Evolutionary conservation across 2,113 vertebrate genomes (phyloP), one percentile per base, ranked within the genome.

Genomic region (Cottus gobio): DNA sequence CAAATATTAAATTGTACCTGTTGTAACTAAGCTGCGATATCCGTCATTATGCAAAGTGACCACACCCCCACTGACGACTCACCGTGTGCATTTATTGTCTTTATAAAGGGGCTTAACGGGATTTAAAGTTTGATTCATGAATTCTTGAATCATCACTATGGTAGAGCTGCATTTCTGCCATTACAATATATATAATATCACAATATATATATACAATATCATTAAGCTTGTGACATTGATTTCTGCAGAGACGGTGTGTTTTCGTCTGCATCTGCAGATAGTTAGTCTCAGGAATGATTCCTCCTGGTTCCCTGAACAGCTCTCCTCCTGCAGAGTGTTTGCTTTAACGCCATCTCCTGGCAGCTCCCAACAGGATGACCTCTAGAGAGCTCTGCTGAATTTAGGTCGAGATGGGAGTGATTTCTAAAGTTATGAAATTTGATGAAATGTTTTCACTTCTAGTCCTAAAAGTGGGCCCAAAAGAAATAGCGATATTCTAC

Each of bases 331-430:
- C 4, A 12, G 31, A 36, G 20, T 11, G 18, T 30, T 15, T 30
- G 28, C 56, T 30, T 30, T 62, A 62, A n/a, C 31, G 60, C 60
- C 60, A 62, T 62, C 60, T 62, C 31, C 30, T 62, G 60, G 60
- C 9, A 6, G 22, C 58, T 61, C 34, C 8, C 0, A 61, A 22
- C 58, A 11, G 9, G 16, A 22, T 60, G 10, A 62, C 56, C 28
- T 62, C 31, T 36, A 34, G 39, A 62, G 60, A 62, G 60, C 62
- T 26, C 62, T 26, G 22, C 12, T 39, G 22, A 39, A 39, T 26
- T 15, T 42, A 15, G 36, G 61, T 13, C 3, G 12, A 39, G 10
- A 39, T 42, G 0, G 7, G n/a, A 26, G 37, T 15, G 22, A 63
- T 63, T 63, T 63, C 22, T 2, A 0, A 3, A 37, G 36, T 64